Evolutionary conservation across 2,113 vertebrate genomes (phyloP).

Genomic region (Jaculus jaculus): DNA sequence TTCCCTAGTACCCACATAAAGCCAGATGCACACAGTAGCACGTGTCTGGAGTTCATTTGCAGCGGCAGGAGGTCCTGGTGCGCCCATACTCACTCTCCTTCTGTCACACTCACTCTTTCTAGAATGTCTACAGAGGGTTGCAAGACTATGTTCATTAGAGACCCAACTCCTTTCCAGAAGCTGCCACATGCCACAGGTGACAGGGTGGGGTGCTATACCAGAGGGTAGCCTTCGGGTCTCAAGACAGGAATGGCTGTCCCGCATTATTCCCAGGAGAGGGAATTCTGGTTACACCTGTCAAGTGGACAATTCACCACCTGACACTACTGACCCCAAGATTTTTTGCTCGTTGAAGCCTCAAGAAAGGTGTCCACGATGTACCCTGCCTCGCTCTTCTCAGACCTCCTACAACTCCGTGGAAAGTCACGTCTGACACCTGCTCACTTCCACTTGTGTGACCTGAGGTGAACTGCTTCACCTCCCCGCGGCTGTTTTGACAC

Average conservation of each 20-base stretch:
- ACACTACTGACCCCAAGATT: neutral
- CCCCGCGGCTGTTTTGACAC: neutral
- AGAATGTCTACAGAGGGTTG: neutral
- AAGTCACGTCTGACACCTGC: neutral
- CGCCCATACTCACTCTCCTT: too few species aligned
- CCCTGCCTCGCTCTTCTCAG: accelerated
- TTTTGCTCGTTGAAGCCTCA: neutral
- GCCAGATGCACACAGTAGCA: too few species aligned
- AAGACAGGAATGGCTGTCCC: neutral
- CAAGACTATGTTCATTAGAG: neutral
- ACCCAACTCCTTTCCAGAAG: neutral
- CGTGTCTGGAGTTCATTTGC: too few species aligned
- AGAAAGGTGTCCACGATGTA: neutral
- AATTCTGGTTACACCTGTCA: neutral
- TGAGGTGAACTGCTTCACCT: neutral
- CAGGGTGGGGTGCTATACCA: too few species aligned
- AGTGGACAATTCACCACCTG: neutral
- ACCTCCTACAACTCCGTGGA: neutral
- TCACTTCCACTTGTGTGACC: neutral
- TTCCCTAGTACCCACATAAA: too few species aligned
- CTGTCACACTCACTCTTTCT: neutral
- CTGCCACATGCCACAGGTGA: neutral
- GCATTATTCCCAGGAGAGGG: neutral
- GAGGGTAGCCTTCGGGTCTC: neutral
- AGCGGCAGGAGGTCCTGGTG: too few species aligned